These are phyloP conservation scores for Perca schrenkii DNA, from an alignment of 2,113 vertebrate species.

Conservation along the genomic window DNA sequence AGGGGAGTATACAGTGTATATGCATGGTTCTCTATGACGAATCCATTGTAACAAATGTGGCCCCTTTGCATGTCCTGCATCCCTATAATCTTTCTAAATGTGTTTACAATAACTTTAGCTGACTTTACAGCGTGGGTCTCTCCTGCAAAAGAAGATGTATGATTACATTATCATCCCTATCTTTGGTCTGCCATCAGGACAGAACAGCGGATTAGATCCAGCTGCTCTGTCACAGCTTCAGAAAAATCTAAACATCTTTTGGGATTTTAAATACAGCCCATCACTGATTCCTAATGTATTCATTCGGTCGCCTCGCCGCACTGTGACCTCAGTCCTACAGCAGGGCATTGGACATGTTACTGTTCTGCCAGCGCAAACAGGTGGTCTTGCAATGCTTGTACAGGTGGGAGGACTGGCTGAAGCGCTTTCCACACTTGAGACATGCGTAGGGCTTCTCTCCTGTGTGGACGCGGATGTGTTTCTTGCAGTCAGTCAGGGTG, in stretches of 20 bases:
- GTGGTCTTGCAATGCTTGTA: conserved; percentile 99
- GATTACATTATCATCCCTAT: conserved; percentile 11
- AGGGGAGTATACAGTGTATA: background rate
- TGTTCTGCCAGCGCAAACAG: conserved; percentile 97
- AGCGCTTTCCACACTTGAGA: conserved; percentile 97
- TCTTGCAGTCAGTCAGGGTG: conserved; percentile 98
- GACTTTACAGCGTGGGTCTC: background rate
- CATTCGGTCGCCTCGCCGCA: background rate
- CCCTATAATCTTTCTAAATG: conserved; percentile 1
- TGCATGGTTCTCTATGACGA: background rate
- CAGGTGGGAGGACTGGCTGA: conserved; percentile 97
- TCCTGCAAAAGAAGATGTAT: background rate
- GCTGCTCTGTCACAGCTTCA: background rate
- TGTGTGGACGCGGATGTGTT: conserved; percentile 97
- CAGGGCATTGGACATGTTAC: conserved; percentile 91
- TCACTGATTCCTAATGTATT: background rate
- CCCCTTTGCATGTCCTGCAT: conserved; percentile 2
- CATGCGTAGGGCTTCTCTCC: conserved; percentile 97
- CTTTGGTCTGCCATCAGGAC: conserved; percentile 62
- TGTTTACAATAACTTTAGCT: background rate
- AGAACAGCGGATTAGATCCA: conserved; percentile 14
- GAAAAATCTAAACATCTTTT: background rate
- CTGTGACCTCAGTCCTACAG: conserved; percentile 75
- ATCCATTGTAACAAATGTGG: background rate
- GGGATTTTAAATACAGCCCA: background rate